Evolutionary conservation across 1,140 invertebrate species (phyloP), one percentile per base, ranked within the genome.

Genomic region (Papilio polyxenes): DNA sequence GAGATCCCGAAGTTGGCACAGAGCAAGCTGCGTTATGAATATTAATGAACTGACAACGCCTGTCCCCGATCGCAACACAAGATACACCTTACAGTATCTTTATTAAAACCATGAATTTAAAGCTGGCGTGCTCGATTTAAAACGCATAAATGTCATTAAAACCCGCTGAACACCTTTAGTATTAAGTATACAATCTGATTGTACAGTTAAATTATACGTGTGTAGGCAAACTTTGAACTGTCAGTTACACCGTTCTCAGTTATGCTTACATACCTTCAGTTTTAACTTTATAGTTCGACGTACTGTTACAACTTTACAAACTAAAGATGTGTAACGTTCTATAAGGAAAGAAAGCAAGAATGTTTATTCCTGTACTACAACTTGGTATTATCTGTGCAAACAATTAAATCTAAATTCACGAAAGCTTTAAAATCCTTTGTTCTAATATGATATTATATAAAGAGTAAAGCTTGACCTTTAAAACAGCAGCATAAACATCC

Each of bases 41-140:
- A 92, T 92, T 93, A 92, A 93, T 93, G 86, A 86, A 83, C 85
- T 83, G 87, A 83, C 85, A 83, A 85, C 86, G 88, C 87, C 87
- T 89, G 87, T 83, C 83, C 83, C 84, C 79, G 87, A 88, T 89
- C 86, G 89, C 89, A 89, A 86, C 59, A 59, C 82, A 44, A 51
- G 74, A 83, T 81, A 83, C 76, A 83, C 80, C 23, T 76, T 53
- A 56, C 49, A 79, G 31, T 79, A 83, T 79, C 75, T 82, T 59
- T 62, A 77, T 65, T 74, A 59, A 72, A 17, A 72, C 23, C 23
- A 40, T 72, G 65, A 72, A 72, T 72, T 72, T 72, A 37, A 72
- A 72, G 13, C 31, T 72, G 13, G 15, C 11, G 13, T 23, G n/a
- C 59, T 23, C n/a, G 65, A 17, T 72, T 72, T 37, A 40, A 72